These are phyloP conservation scores for Prionailurus viverrinus DNA, from an alignment of 2,113 vertebrate species.

Conservation along the genomic window DNA sequence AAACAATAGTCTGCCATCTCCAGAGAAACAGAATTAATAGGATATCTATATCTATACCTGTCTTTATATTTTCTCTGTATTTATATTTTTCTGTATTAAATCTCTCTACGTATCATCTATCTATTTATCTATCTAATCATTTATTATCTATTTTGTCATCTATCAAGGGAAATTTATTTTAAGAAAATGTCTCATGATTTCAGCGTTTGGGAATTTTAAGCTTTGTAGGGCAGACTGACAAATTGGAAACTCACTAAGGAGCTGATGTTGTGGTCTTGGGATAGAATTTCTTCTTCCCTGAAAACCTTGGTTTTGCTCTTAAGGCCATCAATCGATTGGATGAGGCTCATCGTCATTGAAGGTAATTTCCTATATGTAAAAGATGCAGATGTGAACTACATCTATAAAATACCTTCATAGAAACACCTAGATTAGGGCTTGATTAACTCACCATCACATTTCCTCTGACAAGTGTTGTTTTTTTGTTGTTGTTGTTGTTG, in stretches of 20 bases:
- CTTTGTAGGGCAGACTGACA: background rate
- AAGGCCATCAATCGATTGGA: background rate
- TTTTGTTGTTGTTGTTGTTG: background rate
- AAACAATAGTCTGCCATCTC: background rate
- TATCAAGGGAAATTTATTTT: background rate
- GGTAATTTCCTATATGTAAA: background rate
- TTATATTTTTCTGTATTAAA: background rate
- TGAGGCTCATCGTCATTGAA: background rate
- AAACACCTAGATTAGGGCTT: background rate
- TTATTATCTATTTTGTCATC: background rate
- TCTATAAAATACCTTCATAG: background rate
- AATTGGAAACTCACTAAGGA: background rate
- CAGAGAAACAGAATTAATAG: background rate
- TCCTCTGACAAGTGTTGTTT: background rate
- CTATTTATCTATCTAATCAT: background rate
- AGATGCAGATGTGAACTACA: background rate
- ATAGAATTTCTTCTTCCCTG: background rate
- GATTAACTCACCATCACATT: background rate
- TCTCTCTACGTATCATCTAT: background rate
- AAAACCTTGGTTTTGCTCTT: background rate
- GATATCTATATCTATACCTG: background rate
- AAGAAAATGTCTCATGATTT: background rate
- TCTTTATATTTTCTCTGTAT: too few species aligned
- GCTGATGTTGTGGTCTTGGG: background rate
- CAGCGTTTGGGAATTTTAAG: background rate